These are phyloP conservation scores for Stichopus horrens DNA, from an alignment of 53 echinoderm and acorn worm species.

Conservation along the genomic window DNA sequence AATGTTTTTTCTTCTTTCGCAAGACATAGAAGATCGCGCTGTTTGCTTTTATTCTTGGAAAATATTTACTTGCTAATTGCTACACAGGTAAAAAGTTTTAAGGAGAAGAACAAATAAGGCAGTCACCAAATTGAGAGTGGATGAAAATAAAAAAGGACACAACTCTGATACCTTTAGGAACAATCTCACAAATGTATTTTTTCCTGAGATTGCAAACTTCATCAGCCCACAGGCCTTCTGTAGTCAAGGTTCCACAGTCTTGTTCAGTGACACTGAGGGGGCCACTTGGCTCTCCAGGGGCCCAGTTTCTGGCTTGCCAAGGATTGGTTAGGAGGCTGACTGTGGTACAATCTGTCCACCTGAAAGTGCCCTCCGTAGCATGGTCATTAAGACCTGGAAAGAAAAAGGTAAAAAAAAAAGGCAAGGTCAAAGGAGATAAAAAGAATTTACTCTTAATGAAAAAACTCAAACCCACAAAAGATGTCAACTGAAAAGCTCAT, in stretches of 20 bases:
- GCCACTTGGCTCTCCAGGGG: conserved; percentile 62
- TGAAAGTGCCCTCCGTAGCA: conserved; percentile 59
- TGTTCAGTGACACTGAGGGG: conserved; percentile 40
- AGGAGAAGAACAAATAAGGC: background rate
- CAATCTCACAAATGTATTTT: conserved; percentile 79
- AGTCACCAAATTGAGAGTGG: too few relatives aligned
- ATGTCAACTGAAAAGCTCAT: too few relatives aligned
- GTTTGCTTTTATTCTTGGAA: background rate
- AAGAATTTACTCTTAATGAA: too few relatives aligned
- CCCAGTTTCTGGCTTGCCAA: conserved; percentile 76
- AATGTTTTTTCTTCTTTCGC: background rate
- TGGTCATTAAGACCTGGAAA: conserved; percentile 67
- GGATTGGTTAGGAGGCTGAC: background rate
- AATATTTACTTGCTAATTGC: background rate
- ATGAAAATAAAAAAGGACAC: background rate
- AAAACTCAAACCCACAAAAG: too few relatives aligned
- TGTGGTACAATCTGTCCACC: conserved; percentile 71
- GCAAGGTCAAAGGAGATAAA: background rate
- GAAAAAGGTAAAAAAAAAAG: background rate
- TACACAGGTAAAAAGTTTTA: background rate
- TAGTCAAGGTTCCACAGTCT: conserved; percentile 69
- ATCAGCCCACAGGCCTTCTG: conserved; percentile 71
- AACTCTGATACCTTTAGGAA: conserved; percentile 62
- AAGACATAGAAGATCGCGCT: background rate
- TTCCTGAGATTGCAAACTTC: conserved; percentile 51